A percentile compares a stretch with the other conserved stretches of the same genome.
These are phyloP conservation scores for Drosophila miranda DNA, from an alignment of 1,140 invertebrate species.

Conservation along the genomic window DNA sequence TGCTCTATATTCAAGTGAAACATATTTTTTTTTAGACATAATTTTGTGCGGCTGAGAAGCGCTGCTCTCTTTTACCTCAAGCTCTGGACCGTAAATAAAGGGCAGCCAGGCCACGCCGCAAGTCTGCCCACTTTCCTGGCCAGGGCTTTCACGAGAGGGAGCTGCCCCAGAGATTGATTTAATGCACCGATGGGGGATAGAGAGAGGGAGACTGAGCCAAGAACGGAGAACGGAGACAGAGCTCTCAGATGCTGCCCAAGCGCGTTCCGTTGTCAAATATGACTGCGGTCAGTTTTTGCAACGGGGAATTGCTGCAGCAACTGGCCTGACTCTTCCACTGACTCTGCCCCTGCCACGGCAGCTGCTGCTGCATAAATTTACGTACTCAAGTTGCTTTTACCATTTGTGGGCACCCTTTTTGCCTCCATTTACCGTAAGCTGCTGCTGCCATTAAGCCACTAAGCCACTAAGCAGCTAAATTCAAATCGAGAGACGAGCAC, in stretches of 20 bases:
- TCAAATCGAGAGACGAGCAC: slow-evolving; percentile 29
- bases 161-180: slow-evolving; percentile 58
- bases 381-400: slow-evolving; percentile 68
- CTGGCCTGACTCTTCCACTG: slow-evolving; percentile 24
- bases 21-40: slow-evolving; percentile 47
- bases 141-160: neutral
- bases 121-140: slow-evolving; percentile 14
- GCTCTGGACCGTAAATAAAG: slow-evolving; percentile 42
- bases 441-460: slow-evolving; percentile 27
- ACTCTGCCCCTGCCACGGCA: slow-evolving; percentile 5
- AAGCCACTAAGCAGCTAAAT: slow-evolving; percentile 39
- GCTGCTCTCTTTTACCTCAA: slow-evolving; percentile 23
- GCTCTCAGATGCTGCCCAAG: slow-evolving; percentile 34
- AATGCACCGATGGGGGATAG: slow-evolving; percentile 10
- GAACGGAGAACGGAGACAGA: slow-evolving; percentile 32
- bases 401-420: slow-evolving; percentile 69
- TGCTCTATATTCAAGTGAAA: slow-evolving; percentile 40
- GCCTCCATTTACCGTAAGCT: slow-evolving; percentile 73
- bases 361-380: slow-evolving; percentile 66
- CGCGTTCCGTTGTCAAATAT: slow-evolving; percentile 78
- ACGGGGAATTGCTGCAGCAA: neutral
- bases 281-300: slow-evolving; percentile 71
- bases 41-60: slow-evolving; percentile 11
- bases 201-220: slow-evolving; percentile 19
- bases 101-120: slow-evolving; percentile 20